These are phyloP conservation scores for Phyllotreta striolata DNA, from an alignment of 2,888 invertebrate species.

Conservation along the genomic window DNA sequence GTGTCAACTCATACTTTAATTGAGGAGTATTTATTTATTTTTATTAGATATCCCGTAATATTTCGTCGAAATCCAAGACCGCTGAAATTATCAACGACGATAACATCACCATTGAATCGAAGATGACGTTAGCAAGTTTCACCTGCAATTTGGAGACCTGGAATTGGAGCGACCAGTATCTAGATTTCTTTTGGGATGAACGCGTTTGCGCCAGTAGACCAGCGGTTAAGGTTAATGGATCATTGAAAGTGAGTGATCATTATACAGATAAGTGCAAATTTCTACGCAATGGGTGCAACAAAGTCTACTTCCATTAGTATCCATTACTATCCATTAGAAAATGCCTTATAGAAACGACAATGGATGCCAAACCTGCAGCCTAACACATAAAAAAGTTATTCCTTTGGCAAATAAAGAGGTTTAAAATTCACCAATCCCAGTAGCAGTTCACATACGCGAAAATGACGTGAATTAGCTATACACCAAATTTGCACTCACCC, in stretches of 20 bases:
- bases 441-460: no score
- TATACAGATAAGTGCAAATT: no score
- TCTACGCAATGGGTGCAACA: no score
- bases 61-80: slow-evolving; percentile 32
- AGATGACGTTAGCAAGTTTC: slow-evolving; percentile 62
- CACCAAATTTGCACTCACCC: no score
- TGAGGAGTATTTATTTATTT: neutral
- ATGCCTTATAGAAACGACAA: no score
- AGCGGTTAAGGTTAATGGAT: slow-evolving; percentile 55
- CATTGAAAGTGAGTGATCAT: slow-evolving; percentile 49
- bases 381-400: no score
- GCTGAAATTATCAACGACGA: slow-evolving; percentile 44
- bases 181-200: slow-evolving; percentile 68
- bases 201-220: slow-evolving; percentile 42
- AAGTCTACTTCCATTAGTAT: no score
- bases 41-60: slow-evolving; percentile 29
- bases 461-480: no score
- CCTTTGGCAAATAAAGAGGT: no score
- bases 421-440: no score
- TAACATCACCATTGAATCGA: slow-evolving; percentile 52
- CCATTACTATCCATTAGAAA: no score
- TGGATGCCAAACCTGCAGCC: no score
- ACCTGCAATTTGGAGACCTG: slow-evolving; percentile 61
- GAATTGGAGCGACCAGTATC: slow-evolving; percentile 66
- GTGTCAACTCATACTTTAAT: neutral